Evolutionary conservation across 2,113 vertebrate genomes (phyloP).

Genomic region (Gymnorhina tibicen): DNA sequence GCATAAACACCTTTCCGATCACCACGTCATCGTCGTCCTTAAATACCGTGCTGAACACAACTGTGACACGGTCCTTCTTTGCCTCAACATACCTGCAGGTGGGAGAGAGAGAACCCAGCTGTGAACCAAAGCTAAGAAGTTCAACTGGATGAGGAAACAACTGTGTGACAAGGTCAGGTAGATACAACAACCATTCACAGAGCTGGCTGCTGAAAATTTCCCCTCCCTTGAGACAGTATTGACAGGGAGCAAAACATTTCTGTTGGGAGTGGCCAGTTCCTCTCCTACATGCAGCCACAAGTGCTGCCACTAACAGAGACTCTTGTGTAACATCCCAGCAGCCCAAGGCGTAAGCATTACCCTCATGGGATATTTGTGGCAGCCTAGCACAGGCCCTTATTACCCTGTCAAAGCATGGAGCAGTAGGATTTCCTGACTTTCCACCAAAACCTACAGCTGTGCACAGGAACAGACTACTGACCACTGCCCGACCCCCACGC

Average conservation of each 20-base stretch:
- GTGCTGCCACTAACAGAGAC: not conserved
- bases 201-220: not conserved
- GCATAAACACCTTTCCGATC: conserved; percentile 99
- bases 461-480: not conserved
- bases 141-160: not conserved
- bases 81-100: conserved; percentile 92
- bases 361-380: not conserved
- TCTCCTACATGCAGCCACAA: conserved; percentile 6
- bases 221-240: not conserved
- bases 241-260: not conserved
- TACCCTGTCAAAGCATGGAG: not conserved
- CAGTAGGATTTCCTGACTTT: not conserved
- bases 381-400: not conserved
- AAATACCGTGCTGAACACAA: conserved; percentile 99
- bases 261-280: not conserved
- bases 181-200: not conserved
- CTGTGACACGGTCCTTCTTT: conserved; percentile 96
- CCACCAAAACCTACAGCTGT: not conserved
- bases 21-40: conserved; percentile 98
- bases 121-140: not conserved
- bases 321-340: conserved; percentile 2
- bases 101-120: not conserved
- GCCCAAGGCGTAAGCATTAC: not conserved
- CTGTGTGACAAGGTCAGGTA: not conserved
- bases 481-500: accelerated